phyloP scores from a whole-genome alignment of 2,888 invertebrate genomes.

The Acleris holmiana region DNA sequence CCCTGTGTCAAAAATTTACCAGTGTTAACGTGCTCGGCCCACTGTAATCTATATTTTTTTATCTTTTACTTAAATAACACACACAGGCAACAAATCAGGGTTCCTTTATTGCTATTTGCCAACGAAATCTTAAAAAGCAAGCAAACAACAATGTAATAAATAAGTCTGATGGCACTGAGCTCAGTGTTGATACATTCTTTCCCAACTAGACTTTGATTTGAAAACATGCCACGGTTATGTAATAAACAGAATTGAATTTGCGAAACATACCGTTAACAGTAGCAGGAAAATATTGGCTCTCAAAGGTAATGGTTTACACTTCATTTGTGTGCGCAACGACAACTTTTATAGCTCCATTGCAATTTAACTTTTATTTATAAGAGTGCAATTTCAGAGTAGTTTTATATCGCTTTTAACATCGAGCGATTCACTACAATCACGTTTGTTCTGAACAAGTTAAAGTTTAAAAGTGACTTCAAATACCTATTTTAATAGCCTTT shows the following conservation, averaged over 20 bases:
- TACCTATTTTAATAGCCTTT: no score
- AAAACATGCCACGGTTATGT: neutral
- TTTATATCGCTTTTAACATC: constrained; percentile 11
- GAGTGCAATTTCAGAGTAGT: neutral
- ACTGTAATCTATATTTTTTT: no score
- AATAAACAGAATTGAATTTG: constrained; percentile 1
- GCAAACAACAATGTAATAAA: no score
- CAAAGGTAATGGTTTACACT: constrained; percentile 6
- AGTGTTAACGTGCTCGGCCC: no score
- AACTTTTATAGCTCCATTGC: constrained; percentile 7
- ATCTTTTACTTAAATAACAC: no score
- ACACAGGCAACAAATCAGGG: no score
- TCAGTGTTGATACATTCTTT: no score
- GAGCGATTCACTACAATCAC: neutral
- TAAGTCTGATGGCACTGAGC: no score
- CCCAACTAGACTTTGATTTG: neutral
- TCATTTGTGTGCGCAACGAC: constrained; percentile 12
- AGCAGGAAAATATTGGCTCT: constrained; percentile 16
- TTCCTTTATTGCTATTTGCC: no score
- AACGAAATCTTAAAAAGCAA: no score
- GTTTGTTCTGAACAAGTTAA: constrained; percentile 1
- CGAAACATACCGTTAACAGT: constrained; percentile 23
- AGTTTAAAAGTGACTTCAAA: neutral
- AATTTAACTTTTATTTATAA: constrained; percentile 16
- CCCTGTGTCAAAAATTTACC: no score